Conservation (phyloP, 2,888 invertebrate genomes). For the Argyra leucocephala region DNA sequence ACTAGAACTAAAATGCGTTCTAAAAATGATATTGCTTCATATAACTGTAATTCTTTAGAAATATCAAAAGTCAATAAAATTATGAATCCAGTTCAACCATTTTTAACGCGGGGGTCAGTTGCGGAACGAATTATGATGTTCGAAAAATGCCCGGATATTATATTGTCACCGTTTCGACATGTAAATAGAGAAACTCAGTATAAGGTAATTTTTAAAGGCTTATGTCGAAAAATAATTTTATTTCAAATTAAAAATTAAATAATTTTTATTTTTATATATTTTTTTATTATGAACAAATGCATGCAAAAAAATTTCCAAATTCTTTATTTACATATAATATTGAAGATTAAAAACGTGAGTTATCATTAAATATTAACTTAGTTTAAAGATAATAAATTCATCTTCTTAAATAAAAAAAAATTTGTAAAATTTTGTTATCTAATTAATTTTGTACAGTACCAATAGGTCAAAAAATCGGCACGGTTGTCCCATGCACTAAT, state of each 20-base stretch:
- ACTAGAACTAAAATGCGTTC: slow-evolving; percentile 44
- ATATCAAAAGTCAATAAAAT: slow-evolving; percentile 24
- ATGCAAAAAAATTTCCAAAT: no score
- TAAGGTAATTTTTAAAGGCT: slow-evolving; percentile 46
- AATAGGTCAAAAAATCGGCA: no score
- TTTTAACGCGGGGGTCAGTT: slow-evolving; percentile 79
- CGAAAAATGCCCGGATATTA: slow-evolving; percentile 75
- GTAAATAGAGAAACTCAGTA: slow-evolving; percentile 31
- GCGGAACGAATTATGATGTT: slow-evolving; percentile 84
- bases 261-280: slow-evolving; percentile 21
- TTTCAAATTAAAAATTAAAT: slow-evolving; percentile 14
- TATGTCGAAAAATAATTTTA: no score
- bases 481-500: no score
- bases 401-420: no score
- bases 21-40: slow-evolving; percentile 46
- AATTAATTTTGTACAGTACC: no score
- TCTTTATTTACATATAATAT: background rate
- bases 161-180: slow-evolving; percentile 37
- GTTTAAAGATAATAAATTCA: no score
- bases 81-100: slow-evolving; percentile 66
- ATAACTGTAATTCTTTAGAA: slow-evolving; percentile 43
- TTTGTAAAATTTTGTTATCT: no score
- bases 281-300: slow-evolving; percentile 12
- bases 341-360: slow-evolving; percentile 1
- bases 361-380: background rate